phyloP scores from a whole-genome alignment of 1,140 invertebrate genomes.

The Cotesia glomerata region DNA sequence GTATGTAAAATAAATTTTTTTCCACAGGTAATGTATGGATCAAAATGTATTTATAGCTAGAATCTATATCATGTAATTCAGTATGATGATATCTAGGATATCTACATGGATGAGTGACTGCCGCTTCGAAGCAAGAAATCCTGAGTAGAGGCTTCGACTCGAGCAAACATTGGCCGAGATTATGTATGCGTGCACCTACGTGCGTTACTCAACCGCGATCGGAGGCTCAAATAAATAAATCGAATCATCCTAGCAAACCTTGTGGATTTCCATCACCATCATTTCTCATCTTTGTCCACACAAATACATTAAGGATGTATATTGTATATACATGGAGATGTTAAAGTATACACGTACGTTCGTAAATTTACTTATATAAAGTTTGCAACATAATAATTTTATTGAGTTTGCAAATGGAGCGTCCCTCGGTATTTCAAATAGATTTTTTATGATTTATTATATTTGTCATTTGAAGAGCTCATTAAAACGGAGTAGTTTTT shows the following conservation, averaged over 20 bases:
- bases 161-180: constrained; percentile 25
- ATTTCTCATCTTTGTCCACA: neutral
- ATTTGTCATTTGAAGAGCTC: too few relatives aligned
- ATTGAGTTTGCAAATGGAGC: too few relatives aligned
- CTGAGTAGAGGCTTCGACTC: constrained; percentile 20
- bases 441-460: too few relatives aligned
- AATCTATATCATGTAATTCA: neutral
- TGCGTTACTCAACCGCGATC: constrained; percentile 1
- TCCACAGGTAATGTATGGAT: too few relatives aligned
- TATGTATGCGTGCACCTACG: constrained; percentile 13
- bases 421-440: too few relatives aligned
- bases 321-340: neutral
- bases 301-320: neutral
- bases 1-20: too few relatives aligned
- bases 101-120: neutral
- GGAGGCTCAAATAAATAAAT: constrained; percentile 41
- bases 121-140: constrained; percentile 9
- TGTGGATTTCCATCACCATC: constrained; percentile 6
- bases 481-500: too few relatives aligned
- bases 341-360: neutral
- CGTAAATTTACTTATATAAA: neutral
- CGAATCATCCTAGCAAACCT: constrained; percentile 30
- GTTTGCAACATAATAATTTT: too few relatives aligned
- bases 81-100: neutral
- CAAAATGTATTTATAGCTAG: neutral